These are phyloP conservation scores for Drepana falcataria DNA, from an alignment of 2,888 invertebrate genomes.

Conservation along the genomic window DNA sequence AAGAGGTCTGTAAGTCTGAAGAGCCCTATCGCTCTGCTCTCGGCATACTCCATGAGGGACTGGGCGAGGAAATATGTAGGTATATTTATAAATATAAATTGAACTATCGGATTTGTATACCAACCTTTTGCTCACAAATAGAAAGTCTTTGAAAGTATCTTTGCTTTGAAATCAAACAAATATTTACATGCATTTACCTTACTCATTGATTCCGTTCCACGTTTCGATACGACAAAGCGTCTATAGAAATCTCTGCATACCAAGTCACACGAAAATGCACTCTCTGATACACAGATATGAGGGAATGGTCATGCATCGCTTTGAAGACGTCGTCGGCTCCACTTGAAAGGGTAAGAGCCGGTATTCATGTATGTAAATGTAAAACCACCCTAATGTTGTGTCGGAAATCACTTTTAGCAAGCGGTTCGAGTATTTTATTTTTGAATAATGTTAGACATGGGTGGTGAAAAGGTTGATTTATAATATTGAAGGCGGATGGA, in stretches of 20 bases:
- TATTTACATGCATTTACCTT: too few species aligned
- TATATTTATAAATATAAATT: too few species aligned
- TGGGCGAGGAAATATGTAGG: too few species aligned
- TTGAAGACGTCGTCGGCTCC: slow-evolving; percentile 13
- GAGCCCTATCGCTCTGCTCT: too few species aligned
- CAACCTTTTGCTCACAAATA: too few species aligned
- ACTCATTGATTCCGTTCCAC: not conserved
- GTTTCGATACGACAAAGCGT: not conserved
- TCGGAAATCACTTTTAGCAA: slow-evolving; percentile 23
- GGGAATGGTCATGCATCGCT: slow-evolving; percentile 26
- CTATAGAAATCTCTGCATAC: not conserved
- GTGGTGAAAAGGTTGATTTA: not conserved
- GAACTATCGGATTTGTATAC: too few species aligned
- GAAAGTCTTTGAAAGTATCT: too few species aligned
- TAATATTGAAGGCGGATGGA: not conserved
- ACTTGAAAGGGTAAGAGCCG: slow-evolving; percentile 13
- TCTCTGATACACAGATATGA: not conserved
- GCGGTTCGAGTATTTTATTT: slow-evolving; percentile 14
- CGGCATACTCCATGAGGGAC: too few species aligned
- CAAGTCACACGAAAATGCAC: not conserved
- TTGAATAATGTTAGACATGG: slow-evolving; percentile 10
- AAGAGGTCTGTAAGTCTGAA: too few species aligned
- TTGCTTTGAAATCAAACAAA: too few species aligned
- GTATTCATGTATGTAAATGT: slow-evolving; percentile 33
- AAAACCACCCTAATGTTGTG: slow-evolving; percentile 20